phyloP scores from a whole-genome alignment of 2,113 vertebrate species.

The Myrmecophaga tridactyla region DNA sequence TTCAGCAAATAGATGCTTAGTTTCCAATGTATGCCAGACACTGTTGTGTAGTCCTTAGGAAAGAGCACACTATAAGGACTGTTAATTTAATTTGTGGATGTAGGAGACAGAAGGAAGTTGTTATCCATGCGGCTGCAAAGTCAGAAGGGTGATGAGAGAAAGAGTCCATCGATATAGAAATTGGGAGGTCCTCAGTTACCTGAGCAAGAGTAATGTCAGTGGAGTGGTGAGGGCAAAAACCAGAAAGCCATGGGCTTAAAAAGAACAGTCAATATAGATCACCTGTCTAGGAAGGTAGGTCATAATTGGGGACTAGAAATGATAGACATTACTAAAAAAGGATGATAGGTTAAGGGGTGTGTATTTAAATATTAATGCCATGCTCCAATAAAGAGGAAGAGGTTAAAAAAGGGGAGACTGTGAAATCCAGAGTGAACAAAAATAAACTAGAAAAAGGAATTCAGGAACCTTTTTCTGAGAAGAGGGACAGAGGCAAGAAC shows the following conservation, averaged over 20 bases:
- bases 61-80: background rate
- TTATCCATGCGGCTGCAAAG: background rate
- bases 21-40: background rate
- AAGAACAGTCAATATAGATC: background rate
- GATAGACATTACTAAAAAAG: background rate
- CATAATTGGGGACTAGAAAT: background rate
- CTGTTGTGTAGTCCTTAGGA: background rate
- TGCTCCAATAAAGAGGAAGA: background rate
- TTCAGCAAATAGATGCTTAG: background rate
- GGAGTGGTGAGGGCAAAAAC: background rate
- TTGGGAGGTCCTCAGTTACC: background rate
- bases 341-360: background rate
- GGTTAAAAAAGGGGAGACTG: background rate
- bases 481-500: background rate
- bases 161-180: background rate
- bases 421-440: background rate
- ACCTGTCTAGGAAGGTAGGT: background rate
- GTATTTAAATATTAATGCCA: background rate
- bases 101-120: background rate
- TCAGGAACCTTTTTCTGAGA: background rate
- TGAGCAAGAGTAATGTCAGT: background rate
- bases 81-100: background rate
- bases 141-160: background rate
- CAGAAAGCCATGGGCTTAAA: background rate
- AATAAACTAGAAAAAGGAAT: background rate